A percentile compares a stretch with the other conserved stretches of the same genome.
These are phyloP conservation scores for Notothenia coriiceps DNA, from an alignment of 2,113 vertebrate genomes.

Conservation along the genomic window DNA sequence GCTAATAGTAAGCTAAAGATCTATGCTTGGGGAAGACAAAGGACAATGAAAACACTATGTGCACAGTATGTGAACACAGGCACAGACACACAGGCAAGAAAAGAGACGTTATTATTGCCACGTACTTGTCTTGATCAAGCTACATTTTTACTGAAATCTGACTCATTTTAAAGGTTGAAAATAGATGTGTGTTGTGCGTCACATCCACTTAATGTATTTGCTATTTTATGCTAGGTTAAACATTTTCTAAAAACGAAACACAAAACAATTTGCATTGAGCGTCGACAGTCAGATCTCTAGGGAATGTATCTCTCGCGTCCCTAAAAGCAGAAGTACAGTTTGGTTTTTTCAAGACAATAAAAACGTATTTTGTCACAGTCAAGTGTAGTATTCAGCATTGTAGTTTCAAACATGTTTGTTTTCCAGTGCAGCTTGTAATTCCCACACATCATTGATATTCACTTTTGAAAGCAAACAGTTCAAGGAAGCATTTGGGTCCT, in stretches of 20 bases:
- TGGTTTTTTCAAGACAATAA: conserved; percentile 10
- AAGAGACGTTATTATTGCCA: neutral
- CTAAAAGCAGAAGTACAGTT: conserved; percentile 12
- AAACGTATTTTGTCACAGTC: conserved; percentile 13
- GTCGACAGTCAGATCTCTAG: neutral
- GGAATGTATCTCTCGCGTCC: conserved; percentile 21
- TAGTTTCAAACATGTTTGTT: conserved; percentile 77
- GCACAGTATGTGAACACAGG: too few species aligned
- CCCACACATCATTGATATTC: conserved; percentile 79
- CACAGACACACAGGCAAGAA: too few species aligned
- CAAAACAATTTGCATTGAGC: neutral
- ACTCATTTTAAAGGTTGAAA: neutral
- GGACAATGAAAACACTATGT: neutral
- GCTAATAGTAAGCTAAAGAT: conserved; percentile 21
- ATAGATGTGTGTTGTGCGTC: neutral
- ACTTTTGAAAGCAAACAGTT: conserved; percentile 77
- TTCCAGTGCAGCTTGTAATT: conserved; percentile 59
- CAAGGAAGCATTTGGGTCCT: conserved; percentile 69
- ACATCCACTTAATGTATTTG: neutral
- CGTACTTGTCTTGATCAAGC: neutral
- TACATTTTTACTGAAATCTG: neutral
- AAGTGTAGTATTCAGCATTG: conserved; percentile 64
- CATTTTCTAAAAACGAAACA: conserved; percentile 6
- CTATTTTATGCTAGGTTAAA: conserved; percentile 9
- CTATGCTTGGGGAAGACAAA: neutral